These are phyloP conservation scores for Camelus bactrianus DNA, from an alignment of 2,113 vertebrate species.

Conservation along the genomic window DNA sequence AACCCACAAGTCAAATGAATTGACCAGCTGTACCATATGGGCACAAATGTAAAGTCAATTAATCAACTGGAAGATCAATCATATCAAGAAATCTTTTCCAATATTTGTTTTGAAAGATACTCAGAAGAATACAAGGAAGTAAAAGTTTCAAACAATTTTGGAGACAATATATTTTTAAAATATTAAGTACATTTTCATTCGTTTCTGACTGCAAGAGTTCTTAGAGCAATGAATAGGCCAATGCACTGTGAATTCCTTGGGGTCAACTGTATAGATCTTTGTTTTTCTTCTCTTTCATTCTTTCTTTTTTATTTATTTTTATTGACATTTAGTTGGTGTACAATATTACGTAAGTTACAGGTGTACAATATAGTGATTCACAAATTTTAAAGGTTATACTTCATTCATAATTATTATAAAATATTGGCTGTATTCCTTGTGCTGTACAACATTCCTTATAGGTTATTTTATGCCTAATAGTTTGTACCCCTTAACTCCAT, in stretches of 20 bases:
- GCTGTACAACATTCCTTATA: no score
- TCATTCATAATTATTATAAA: no score
- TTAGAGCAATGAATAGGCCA: not conserved
- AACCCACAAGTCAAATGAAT: not conserved
- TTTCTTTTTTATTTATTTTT: no score
- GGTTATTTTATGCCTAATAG: no score
- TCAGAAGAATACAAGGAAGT: not conserved
- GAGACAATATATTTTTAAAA: not conserved
- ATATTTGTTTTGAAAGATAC: not conserved
- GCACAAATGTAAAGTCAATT: not conserved
- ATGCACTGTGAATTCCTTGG: not conserved
- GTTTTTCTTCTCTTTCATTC: no score
- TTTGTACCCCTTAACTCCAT: no score
- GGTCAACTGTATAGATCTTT: not conserved
- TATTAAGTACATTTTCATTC: not conserved
- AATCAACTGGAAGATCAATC: not conserved
- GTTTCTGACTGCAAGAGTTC: not conserved
- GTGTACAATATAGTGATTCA: no score
- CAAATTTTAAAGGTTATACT: no score
- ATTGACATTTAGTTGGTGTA: no score
- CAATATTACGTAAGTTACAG: no score
- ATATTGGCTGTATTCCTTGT: no score
- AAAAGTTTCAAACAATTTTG: not conserved
- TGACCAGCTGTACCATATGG: not conserved
- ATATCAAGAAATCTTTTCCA: not conserved